A percentile compares a stretch with the other conserved stretches of the same genome.
Conservation (phyloP, 2,113 vertebrate species). For the Hemiscyllium ocellatum region DNA sequence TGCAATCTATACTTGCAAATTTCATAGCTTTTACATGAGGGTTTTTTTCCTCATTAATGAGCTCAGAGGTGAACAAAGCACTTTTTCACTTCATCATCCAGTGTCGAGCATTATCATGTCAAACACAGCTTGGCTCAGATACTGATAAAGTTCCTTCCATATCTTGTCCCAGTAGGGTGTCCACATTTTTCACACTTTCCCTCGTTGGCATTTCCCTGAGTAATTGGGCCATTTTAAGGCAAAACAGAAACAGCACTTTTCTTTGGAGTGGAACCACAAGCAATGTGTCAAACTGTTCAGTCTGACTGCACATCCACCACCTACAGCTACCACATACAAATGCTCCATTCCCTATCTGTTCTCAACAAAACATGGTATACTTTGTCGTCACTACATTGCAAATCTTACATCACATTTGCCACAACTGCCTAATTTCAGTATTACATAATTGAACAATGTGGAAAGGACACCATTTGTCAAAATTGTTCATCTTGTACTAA, state of each 20-base stretch:
- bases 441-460: too few species aligned
- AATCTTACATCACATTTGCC: not conserved
- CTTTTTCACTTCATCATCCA: not conserved
- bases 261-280: too few species aligned
- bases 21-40: not conserved
- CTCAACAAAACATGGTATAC: too few species aligned
- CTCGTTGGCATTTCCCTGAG: not conserved
- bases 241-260: not conserved
- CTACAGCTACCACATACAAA: not conserved
- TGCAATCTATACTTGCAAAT: not conserved
- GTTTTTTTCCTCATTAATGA: not conserved
- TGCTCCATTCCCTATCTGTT: not conserved
- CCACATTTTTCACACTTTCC: not conserved
- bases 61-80: not conserved
- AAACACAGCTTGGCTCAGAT: not conserved
- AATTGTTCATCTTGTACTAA: too few species aligned
- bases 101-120: not conserved
- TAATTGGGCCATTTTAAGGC: not conserved
- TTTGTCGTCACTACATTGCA: not conserved
- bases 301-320: not conserved
- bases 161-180: not conserved
- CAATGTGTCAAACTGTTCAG: not conserved
- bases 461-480: too few species aligned
- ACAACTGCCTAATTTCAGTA: too few species aligned
- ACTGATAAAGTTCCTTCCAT: not conserved